phyloP scores from a whole-genome alignment of 2,888 invertebrate species.

The Agrotis puta region DNA sequence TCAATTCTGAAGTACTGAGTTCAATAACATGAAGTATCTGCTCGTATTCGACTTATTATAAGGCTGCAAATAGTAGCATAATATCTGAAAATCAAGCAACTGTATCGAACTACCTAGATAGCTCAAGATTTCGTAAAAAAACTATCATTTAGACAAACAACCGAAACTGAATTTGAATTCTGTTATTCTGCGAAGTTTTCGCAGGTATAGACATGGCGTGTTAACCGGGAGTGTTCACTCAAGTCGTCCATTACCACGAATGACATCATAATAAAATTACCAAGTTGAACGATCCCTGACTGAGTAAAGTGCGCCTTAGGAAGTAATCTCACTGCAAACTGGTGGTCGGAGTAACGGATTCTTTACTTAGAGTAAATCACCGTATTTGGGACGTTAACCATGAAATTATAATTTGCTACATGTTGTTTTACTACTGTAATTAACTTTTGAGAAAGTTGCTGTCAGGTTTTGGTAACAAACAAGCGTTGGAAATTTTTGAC shows the following conservation, averaged over 20 bases:
- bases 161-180: constrained; percentile 27
- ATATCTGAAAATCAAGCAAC: background rate
- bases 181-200: constrained; percentile 33
- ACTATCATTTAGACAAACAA: constrained; percentile 3
- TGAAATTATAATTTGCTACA: constrained; percentile 45
- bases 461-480: background rate
- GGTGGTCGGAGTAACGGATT: constrained; percentile 63
- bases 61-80: background rate
- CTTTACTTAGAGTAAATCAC: constrained; percentile 59
- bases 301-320: constrained; percentile 63
- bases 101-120: background rate
- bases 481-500: background rate
- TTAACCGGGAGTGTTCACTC: constrained; percentile 41
- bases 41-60: background rate
- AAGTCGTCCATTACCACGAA: constrained; percentile 59
- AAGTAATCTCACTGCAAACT: constrained; percentile 60
- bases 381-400: constrained; percentile 50
- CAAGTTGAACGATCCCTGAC: constrained; percentile 68
- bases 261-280: constrained; percentile 73
- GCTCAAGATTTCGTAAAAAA: background rate
- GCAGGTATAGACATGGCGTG: constrained; percentile 31
- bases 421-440: constrained; percentile 19
- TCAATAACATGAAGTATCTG: background rate
- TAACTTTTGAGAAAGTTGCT: constrained; percentile 18
- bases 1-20: background rate